Percentiles rank a stretch among this genome's conserved stretches.
These are phyloP conservation scores for Albula goreensis DNA, from an alignment of 2,113 vertebrate species.

Conservation along the genomic window DNA sequence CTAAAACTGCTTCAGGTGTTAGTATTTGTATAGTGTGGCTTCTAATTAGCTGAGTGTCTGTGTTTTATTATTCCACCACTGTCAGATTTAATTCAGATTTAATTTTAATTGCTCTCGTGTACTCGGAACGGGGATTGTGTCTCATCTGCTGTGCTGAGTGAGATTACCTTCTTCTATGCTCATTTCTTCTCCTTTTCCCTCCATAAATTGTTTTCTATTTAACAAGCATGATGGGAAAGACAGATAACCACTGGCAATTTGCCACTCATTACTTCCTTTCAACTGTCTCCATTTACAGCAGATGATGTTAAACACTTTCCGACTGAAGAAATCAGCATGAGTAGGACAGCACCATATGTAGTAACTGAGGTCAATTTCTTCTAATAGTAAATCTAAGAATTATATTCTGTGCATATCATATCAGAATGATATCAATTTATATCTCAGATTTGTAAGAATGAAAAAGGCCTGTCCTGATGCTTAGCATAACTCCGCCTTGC, in stretches of 20 bases:
- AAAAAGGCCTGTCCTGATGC: too few relatives aligned
- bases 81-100: too few relatives aligned
- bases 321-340: constrained; percentile 7
- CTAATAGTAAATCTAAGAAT: not conserved
- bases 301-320: not conserved
- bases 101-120: too few relatives aligned
- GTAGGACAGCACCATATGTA: not conserved
- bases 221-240: constrained; percentile 7
- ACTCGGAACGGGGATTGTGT: not conserved
- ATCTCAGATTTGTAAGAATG: not conserved
- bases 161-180: not conserved
- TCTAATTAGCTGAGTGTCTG: not conserved
- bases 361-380: not conserved
- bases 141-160: not conserved
- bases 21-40: not conserved
- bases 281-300: not conserved
- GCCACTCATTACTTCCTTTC: not conserved
- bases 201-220: not conserved
- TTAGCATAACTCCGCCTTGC: too few relatives aligned
- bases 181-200: not conserved
- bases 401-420: not conserved
- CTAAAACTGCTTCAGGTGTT: not conserved
- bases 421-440: not conserved
- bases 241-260: constrained; percentile 16
- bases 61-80: not conserved